Conservation (phyloP, 2,113 vertebrate species). For the Fulmarus glacialis region DNA sequence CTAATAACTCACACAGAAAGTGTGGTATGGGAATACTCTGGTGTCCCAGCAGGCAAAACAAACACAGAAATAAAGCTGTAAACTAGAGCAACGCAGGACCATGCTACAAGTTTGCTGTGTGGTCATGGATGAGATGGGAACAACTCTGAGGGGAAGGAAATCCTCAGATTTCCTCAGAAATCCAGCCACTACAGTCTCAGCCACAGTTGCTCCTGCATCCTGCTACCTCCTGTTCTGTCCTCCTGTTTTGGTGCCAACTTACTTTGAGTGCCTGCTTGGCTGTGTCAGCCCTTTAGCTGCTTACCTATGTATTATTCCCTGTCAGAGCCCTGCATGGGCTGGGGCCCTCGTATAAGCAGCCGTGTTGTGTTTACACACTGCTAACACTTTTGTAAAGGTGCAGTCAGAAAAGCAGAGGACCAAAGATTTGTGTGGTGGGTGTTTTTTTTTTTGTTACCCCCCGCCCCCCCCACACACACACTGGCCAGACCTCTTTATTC, state of each 20-base stretch:
- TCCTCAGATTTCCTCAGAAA: neutral
- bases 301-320: neutral
- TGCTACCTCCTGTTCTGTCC: neutral
- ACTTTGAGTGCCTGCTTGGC: neutral
- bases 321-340: neutral
- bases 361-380: fast-evolving
- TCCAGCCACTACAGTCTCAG: neutral
- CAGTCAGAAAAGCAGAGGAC: neutral
- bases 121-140: neutral
- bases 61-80: neutral
- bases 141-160: neutral
- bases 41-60: neutral
- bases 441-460: no score
- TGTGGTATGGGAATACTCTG: neutral
- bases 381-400: neutral
- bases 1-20: neutral
- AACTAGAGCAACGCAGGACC: neutral
- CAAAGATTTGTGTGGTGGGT: neutral
- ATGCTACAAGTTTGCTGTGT: fast-evolving
- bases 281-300: neutral
- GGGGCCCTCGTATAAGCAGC: neutral
- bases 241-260: neutral
- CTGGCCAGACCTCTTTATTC: neutral
- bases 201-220: neutral
- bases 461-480: no score